Conservation (phyloP, 2,888 invertebrate genomes). For the Caprella mutica region DNA sequence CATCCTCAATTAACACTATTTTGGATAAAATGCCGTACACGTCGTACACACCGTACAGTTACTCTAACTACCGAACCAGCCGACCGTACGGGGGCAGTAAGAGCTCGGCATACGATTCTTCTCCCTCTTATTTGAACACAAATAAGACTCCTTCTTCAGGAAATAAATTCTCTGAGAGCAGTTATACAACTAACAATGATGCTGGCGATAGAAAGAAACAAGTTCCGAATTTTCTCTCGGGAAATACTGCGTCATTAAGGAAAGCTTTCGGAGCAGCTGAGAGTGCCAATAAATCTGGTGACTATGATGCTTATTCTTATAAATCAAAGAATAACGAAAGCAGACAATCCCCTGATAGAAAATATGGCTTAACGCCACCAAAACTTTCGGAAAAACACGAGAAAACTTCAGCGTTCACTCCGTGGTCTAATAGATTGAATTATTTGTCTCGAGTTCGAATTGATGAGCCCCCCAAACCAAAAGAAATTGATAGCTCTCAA, state of each 20-base stretch:
- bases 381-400: neutral
- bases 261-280: slow-evolving; percentile 12
- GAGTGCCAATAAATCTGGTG: neutral
- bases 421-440: neutral
- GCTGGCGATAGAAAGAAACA: slow-evolving; percentile 9
- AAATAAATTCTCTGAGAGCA: slow-evolving; percentile 2
- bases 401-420: neutral
- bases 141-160: too few relatives aligned
- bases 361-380: neutral
- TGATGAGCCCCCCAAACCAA: slow-evolving; percentile 5
- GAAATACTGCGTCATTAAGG: slow-evolving; percentile 18
- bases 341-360: neutral
- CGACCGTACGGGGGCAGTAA: slow-evolving; percentile 2
- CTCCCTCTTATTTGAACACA: too few relatives aligned
- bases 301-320: neutral
- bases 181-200: neutral
- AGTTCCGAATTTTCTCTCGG: slow-evolving; percentile 15
- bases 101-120: slow-evolving; percentile 3
- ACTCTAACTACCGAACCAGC: neutral
- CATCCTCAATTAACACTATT: neutral
- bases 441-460: too few relatives aligned
- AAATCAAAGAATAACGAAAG: neutral
- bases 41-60: slow-evolving; percentile 6
- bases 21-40: slow-evolving; percentile 3
- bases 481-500: slow-evolving; percentile 24